phyloP scores from a whole-genome alignment of 2,797 vertebrate genomes.

The Trachops cirrhosus region DNA sequence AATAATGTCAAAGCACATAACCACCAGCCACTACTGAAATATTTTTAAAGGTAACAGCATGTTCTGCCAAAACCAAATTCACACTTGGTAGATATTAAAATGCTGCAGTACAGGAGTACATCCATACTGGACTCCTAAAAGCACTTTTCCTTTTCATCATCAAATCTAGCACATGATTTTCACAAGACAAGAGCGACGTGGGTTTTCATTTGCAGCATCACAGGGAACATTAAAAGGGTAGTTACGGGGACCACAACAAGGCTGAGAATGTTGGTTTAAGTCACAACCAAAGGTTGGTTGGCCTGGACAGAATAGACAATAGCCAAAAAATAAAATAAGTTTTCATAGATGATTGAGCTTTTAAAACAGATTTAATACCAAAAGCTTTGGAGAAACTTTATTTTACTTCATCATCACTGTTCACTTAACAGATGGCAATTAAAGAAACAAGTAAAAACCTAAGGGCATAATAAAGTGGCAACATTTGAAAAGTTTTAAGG shows the following conservation, averaged over 20 bases:
- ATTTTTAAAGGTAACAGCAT: not conserved
- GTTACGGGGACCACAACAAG: not conserved
- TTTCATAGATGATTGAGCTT: not conserved
- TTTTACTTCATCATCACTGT: conserved; percentile 39
- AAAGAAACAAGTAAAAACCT: conserved; percentile 45
- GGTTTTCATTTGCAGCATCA: conserved; percentile 38
- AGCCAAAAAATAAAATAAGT: not conserved
- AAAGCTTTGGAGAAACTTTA: not conserved
- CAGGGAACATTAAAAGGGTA: not conserved
- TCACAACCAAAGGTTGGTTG: not conserved
- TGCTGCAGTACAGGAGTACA: not conserved
- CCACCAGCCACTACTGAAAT: not conserved
- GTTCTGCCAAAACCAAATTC: not conserved
- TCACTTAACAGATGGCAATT: conserved; percentile 66
- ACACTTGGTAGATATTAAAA: not conserved
- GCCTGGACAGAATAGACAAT: not conserved
- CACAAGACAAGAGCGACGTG: not conserved
- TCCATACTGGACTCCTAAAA: not conserved
- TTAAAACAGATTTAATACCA: conserved; percentile 21
- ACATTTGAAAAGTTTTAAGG: conserved; percentile 43
- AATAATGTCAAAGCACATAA: not conserved
- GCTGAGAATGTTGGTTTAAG: not conserved
- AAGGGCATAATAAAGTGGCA: conserved; percentile 35
- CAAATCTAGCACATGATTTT: not conserved
- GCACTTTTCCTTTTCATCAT: not conserved